These are phyloP conservation scores for Enteromius mattozi DNA, from an alignment of 2,797 vertebrate species.

Conservation along the genomic window DNA sequence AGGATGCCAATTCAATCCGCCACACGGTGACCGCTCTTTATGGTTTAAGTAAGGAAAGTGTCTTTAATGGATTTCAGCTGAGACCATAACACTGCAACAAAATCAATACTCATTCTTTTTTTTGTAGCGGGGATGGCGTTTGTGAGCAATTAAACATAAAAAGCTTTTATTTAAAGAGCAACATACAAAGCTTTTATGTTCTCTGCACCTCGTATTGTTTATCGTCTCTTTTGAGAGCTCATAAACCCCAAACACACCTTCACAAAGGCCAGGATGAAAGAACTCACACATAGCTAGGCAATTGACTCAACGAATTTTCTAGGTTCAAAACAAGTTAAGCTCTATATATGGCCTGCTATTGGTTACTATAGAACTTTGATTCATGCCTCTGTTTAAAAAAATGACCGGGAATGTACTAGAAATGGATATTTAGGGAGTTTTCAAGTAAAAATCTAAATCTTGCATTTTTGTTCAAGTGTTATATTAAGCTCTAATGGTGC, in stretches of 20 bases:
- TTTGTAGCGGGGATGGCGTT: constrained; percentile 29
- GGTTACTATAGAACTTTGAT: not conserved
- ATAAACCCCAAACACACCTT: constrained; percentile 24
- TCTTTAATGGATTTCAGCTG: constrained; percentile 46
- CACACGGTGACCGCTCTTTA: constrained; percentile 40
- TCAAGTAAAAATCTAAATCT: not conserved
- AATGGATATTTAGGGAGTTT: not conserved
- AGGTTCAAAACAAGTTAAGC: not conserved
- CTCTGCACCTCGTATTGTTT: constrained; percentile 12
- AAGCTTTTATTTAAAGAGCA: constrained; percentile 42
- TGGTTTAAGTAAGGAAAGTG: constrained; percentile 44
- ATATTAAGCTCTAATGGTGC: not conserved
- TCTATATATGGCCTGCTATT: not conserved
- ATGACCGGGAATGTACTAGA: not conserved
- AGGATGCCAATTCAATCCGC: constrained; percentile 65
- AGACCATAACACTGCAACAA: constrained; percentile 46
- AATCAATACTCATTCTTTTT: constrained; percentile 47
- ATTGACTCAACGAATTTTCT: not conserved
- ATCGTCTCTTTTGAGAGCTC: constrained; percentile 24
- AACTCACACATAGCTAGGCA: not conserved
- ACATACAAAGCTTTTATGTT: constrained; percentile 31
- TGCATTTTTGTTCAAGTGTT: not conserved
- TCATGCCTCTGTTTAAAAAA: not conserved
- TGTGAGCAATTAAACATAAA: constrained; percentile 43
- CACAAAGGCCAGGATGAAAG: not conserved